Percentiles rank a stretch among this genome's conserved stretches.
Conservation (phyloP, 2,113 vertebrate genomes). For the Ranitomeya variabilis region DNA sequence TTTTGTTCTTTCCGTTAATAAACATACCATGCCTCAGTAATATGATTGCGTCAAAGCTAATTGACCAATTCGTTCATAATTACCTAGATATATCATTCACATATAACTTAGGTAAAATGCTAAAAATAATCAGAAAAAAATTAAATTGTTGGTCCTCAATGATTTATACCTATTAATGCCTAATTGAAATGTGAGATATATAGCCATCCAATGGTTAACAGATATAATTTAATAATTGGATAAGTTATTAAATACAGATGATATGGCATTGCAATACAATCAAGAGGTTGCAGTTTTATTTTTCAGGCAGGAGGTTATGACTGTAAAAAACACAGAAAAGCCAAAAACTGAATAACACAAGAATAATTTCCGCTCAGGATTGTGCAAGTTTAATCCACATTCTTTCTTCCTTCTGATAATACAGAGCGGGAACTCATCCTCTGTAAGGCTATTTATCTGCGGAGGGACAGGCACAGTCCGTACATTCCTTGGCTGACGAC, state of each 20-base stretch:
- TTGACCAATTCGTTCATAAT: neutral
- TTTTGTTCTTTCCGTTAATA: neutral
- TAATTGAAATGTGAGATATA: too few species aligned
- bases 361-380: constrained; percentile 53
- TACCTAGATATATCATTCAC: neutral
- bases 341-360: constrained; percentile 28
- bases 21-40: neutral
- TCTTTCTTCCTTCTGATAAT: constrained; percentile 48
- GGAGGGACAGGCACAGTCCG: constrained; percentile 42
- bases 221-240: too few species aligned
- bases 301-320: constrained; percentile 44
- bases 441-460: constrained; percentile 42
- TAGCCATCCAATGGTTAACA: too few species aligned
- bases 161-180: too few species aligned
- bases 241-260: neutral
- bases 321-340: constrained; percentile 19
- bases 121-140: neutral
- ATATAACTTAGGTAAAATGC: neutral
- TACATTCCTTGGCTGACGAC: constrained; percentile 48
- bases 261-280: neutral
- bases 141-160: too few species aligned
- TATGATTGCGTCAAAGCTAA: neutral
- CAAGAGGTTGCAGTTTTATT: neutral
- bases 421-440: constrained; percentile 34
- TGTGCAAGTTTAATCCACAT: constrained; percentile 39